Evolutionary conservation across 2,797 vertebrate species (phyloP), one percentile per base, ranked within the genome.

Genomic region (Semotilus atromaculatus): DNA sequence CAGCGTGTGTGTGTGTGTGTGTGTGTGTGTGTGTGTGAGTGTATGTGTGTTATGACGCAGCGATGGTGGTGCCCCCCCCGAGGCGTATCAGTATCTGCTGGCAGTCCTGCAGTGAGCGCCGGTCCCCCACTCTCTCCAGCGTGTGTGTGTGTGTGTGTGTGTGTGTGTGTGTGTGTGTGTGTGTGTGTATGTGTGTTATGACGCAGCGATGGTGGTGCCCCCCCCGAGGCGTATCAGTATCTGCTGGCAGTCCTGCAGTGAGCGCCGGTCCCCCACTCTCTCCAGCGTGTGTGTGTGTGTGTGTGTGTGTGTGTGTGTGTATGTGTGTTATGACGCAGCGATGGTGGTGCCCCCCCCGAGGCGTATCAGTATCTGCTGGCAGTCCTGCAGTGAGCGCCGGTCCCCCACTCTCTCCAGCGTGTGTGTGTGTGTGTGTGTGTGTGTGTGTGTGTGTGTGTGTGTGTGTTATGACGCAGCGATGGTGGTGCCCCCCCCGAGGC

Each of bases 381-480:
- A 99, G 95, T 99, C 97, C 0, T 93, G 96, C 0, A 31, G 31
- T 31, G 31, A 31, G 31, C 31, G 31, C 31, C 96, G 97, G 94
- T 99, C 98, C 5, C 98, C 98, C 81, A 97, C 97, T 2, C 98
- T 97, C 96, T 99, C 98, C 93, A 99, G 36, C 36, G 97, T 98
- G 87, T 66, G 80, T 51, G 72, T 48, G 60, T 82, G 64, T 67
- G 53, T 31, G 31, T 31, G 97, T 98, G 87, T 66, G 80, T 51
- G 72, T 48, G 60, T 82, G 64, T 67, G 53, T 77, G 97, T 98
- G 87, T 67, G 80, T 51, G 72, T 48, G 62, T 80, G 64, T 67
- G 53, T 80, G 38, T 58, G 66, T 73, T 80, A 81, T 62, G 98
- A 98, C 84, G 98, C 97, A 0, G 97, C 97, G 0, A 99, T 97